Evolutionary conservation across 2,888 invertebrate species (phyloP), one percentile per base, ranked within the genome.

Genomic region (Junonia oenone): DNA sequence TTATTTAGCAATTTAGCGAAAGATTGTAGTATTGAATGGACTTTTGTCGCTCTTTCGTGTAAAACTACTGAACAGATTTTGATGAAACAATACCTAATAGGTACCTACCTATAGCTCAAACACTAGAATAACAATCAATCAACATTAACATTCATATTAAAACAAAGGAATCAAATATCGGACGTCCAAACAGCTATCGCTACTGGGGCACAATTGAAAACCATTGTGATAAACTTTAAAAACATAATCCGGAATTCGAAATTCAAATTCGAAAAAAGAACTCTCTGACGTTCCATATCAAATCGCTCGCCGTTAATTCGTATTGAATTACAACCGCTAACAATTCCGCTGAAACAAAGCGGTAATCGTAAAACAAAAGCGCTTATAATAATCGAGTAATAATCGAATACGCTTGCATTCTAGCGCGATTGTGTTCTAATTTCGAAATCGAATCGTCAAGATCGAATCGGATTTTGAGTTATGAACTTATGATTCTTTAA

Each of bases 321-420:
- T 89, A 90, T 90, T 86, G 87, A 86, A 79, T 90, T 89, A 82
- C 90, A 72, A 43, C 71, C 68, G 69, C 73, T 75, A 76, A 84
- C 66, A 67, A 68, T 64, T 61, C 63, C 55, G 40, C 48, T 46
- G 45, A 58, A 67, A 76, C 81, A 80, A 80, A 78, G 73, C 57
- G 55, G 59, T 58, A 19, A 17, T 2, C 48, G 61, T 54, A 52
- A 60, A 60, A 60, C 60, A 60, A 59, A 53, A 29, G 49, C 26
- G 14, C 29, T 51, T 45, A 51, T 40, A 40, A 9, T 9, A 15
- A 15, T 38, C 11, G 8, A 58, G n/a, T n/a, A n/a, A 54, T 50
- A 54, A 54, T 64, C 65, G 61, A 68, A 63, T 63, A 62, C 55
- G 61, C 52, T 59, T 49, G 56, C 70, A 73, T 68, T 81, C 81